Conservation (phyloP, 2,113 vertebrate genomes). For the Donacobius atricapilla region DNA sequence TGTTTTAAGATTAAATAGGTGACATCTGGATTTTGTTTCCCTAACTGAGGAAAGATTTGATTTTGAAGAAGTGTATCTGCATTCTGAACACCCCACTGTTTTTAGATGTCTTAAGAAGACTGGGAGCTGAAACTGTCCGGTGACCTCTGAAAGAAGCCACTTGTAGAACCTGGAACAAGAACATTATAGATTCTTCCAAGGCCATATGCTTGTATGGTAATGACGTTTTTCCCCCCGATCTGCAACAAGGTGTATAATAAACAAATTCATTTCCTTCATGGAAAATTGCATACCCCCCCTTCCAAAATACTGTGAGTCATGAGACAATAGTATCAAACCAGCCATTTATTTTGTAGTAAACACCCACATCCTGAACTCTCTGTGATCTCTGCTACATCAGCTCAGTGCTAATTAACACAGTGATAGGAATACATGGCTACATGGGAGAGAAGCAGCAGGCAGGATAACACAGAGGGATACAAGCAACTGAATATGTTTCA, state of each 20-base stretch:
- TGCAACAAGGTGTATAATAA: background rate
- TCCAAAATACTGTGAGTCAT: constrained; percentile 28
- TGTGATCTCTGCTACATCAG: constrained; percentile 40
- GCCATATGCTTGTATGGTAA: background rate
- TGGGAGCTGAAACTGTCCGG: background rate
- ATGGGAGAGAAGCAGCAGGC: constrained; percentile 29
- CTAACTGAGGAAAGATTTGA: background rate
- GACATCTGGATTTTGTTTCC: background rate
- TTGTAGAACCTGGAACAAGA: background rate
- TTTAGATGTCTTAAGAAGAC: background rate
- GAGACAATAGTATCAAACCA: constrained; percentile 64
- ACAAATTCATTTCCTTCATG: background rate
- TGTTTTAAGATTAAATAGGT: background rate
- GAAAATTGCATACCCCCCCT: background rate
- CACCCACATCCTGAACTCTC: constrained; percentile 30
- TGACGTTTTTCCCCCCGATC: background rate
- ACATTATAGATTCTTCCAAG: background rate
- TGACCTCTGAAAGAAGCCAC: background rate
- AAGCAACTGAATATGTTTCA: constrained; percentile 67
- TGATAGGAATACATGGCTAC: constrained; percentile 31
- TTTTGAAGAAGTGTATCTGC: background rate
- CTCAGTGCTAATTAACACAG: constrained; percentile 6
- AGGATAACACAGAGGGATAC: constrained; percentile 36
- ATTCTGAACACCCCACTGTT: background rate
- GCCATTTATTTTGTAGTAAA: constrained; percentile 70